Evolutionary conservation across 1,140 invertebrate species (phyloP).

Genomic region (Glomeris maerens): DNA sequence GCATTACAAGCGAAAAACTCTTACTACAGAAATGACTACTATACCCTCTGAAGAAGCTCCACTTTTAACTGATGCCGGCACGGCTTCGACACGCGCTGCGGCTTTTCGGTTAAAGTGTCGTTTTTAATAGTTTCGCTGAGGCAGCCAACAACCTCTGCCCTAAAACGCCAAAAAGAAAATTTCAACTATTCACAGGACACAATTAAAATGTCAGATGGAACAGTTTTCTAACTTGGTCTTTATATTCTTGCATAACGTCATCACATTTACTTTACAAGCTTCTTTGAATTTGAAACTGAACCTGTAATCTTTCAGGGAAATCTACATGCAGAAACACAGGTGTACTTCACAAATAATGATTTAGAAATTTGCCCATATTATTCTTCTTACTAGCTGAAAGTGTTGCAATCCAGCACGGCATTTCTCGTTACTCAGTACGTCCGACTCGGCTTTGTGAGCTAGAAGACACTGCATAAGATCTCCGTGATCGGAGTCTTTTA

Average conservation of each 20-base stretch:
- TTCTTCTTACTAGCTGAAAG: conserved; percentile 38
- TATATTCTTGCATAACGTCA: conserved; percentile 49
- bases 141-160: conserved; percentile 74
- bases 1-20: background rate
- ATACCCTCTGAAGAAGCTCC: conserved; percentile 60
- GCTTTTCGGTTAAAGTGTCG: conserved; percentile 63
- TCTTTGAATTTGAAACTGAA: conserved; percentile 93
- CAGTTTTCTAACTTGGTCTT: conserved; percentile 19
- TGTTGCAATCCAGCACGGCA: conserved; percentile 90
- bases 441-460: conserved; percentile 71
- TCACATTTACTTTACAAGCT: conserved; percentile 71
- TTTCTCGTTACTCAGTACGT: conserved; percentile 48
- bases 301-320: conserved; percentile 73
- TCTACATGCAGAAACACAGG: conserved; percentile 10
- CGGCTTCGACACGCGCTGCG: conserved; percentile 61
- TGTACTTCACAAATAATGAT: background rate
- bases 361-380: background rate
- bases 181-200: background rate
- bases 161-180: conserved; percentile 29
- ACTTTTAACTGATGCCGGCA: conserved; percentile 68
- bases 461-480: conserved; percentile 89
- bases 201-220: background rate
- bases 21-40: conserved; percentile 5
- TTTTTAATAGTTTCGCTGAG: conserved; percentile 77
- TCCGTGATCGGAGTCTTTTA: conserved; percentile 34